Evolutionary conservation across 2,888 invertebrate genomes (phyloP).

Genomic region (Pycnomerus fuliginosus): DNA sequence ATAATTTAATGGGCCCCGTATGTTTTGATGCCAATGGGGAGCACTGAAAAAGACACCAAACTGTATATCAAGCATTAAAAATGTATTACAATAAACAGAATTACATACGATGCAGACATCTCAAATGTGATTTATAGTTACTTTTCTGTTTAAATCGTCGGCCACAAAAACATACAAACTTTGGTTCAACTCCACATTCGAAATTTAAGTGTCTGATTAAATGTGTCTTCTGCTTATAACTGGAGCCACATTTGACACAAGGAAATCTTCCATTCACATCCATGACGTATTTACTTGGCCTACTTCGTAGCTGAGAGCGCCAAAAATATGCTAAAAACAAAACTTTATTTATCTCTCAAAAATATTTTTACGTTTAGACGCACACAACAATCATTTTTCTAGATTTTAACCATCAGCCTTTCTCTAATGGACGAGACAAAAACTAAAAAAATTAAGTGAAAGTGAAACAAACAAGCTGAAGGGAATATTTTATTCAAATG

Average conservation of each 20-base stretch:
- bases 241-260: slow-evolving; percentile 31
- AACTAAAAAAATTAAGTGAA: slow-evolving; percentile 1
- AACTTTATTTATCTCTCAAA: neutral
- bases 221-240: slow-evolving; percentile 42
- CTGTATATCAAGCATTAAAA: too few relatives aligned
- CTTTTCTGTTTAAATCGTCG: slow-evolving; percentile 33
- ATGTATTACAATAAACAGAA: too few relatives aligned
- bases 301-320: slow-evolving; percentile 6
- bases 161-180: slow-evolving; percentile 63
- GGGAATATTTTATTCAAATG: slow-evolving; percentile 1
- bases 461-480: neutral
- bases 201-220: slow-evolving; percentile 37
- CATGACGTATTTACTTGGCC: slow-evolving; percentile 32
- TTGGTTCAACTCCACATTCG: slow-evolving; percentile 39
- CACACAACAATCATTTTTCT: too few relatives aligned
- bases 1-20: too few relatives aligned
- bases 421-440: slow-evolving; percentile 3
- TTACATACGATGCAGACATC: slow-evolving; percentile 20
- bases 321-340: slow-evolving; percentile 24
- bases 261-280: slow-evolving; percentile 33
- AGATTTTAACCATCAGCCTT: too few relatives aligned
- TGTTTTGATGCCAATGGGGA: too few relatives aligned
- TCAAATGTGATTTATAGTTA: slow-evolving; percentile 34
- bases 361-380: slow-evolving; percentile 4
- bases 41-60: too few relatives aligned